A percentile compares a stretch with the other conserved stretches of the same genome.
phyloP scores from a whole-genome alignment of 2,888 invertebrate genomes.

The Slavum lentiscoides region DNA sequence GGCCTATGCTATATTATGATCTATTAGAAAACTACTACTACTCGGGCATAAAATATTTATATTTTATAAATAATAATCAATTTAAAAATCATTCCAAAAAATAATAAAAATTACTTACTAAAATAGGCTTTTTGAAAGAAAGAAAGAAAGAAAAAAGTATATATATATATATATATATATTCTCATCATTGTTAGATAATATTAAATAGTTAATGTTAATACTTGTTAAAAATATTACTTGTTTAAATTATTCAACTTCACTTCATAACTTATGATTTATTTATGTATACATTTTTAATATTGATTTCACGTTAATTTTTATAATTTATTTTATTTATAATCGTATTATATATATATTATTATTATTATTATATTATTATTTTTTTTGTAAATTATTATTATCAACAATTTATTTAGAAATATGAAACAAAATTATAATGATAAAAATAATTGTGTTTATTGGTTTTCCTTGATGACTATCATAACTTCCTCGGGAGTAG shows the following conservation, averaged over 20 bases:
- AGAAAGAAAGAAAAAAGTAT: too few relatives aligned
- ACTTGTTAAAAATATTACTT: constrained; percentile 51
- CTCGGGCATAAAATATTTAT: constrained; percentile 27
- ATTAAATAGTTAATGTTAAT: constrained; percentile 53
- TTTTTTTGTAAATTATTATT: constrained; percentile 50
- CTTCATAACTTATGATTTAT: constrained; percentile 51
- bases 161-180: constrained; percentile 12
- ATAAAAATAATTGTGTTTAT: constrained; percentile 6
- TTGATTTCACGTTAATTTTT: constrained; percentile 52
- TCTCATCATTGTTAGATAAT: constrained; percentile 53
- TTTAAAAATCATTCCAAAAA: constrained; percentile 48
- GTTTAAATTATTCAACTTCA: constrained; percentile 51
- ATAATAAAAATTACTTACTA: constrained; percentile 15
- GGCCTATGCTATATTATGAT: constrained; percentile 25
- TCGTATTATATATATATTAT: constrained; percentile 50
- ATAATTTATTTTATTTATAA: constrained; percentile 53
- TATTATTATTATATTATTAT: constrained; percentile 37
- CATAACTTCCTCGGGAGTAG: too few relatives aligned
- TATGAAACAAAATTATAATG: constrained; percentile 39
- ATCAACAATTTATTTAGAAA: constrained; percentile 52
- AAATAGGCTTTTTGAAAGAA: constrained; percentile 38
- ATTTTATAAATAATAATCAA: constrained; percentile 40
- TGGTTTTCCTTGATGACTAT: background rate
- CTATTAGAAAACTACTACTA: constrained; percentile 37
- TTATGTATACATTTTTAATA: constrained; percentile 51